These are phyloP conservation scores for Rhynchotus rufescens DNA, from an alignment of 2,797 vertebrate species.

Conservation along the genomic window DNA sequence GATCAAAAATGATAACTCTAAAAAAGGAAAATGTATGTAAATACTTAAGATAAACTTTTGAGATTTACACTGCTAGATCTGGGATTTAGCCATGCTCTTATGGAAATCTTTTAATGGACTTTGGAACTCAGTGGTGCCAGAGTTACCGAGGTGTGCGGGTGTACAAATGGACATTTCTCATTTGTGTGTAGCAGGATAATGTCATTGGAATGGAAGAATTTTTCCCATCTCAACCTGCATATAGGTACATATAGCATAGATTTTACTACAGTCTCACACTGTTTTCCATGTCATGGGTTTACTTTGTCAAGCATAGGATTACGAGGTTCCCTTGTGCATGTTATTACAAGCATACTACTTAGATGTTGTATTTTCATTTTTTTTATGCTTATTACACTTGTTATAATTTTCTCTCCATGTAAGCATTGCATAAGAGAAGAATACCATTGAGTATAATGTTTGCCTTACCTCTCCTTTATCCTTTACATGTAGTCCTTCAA, in stretches of 20 bases:
- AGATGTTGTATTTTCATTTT: background rate
- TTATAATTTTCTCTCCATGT: slow-evolving; percentile 20
- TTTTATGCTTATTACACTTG: slow-evolving; percentile 30
- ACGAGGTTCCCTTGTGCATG: background rate
- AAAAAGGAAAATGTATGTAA: background rate
- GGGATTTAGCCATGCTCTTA: background rate
- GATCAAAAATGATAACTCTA: background rate
- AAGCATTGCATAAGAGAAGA: slow-evolving; percentile 17
- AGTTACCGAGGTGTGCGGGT: background rate
- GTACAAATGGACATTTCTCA: background rate
- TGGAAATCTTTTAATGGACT: background rate
- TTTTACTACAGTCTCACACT: background rate
- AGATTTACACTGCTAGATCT: background rate
- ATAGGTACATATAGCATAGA: background rate
- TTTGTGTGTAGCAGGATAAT: background rate
- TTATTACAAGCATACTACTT: background rate
- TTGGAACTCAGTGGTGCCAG: background rate
- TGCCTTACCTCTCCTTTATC: background rate
- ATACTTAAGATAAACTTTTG: background rate
- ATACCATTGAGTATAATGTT: background rate
- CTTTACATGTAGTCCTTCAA: background rate
- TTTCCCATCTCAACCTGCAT: background rate
- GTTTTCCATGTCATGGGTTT: background rate
- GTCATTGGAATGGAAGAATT: background rate
- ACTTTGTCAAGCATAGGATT: background rate